Base-by-base conservation (phyloP, 2,113 vertebrate species). In the Polyodon spathula region DNA sequence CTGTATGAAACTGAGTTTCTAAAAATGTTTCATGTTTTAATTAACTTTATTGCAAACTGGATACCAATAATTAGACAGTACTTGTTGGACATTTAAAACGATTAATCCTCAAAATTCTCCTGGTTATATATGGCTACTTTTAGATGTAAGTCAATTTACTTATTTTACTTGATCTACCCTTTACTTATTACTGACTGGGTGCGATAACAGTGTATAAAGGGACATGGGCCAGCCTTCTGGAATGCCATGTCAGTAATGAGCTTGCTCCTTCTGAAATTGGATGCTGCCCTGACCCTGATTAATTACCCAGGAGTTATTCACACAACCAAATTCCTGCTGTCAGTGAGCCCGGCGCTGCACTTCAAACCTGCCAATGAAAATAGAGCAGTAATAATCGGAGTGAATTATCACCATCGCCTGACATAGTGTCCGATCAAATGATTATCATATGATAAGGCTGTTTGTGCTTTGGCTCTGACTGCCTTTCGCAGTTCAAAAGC, bases 281-380 rank as follows among this genome's bases (percentile, higher is more conserved):
- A 83, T 71, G 70, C 64, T 74, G 56, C 56, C 27, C 67, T 73
- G 68, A 64, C 75, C 72, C 63, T 71, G 74, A 78, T 82, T 79
- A 83, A 83, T 84, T 78, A 76, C 75, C 71, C 17, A 53, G 58
- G 65, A 75, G 68, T 69, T 78, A 68, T 78, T 81, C 74, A 50
- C 55, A 61, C 73, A 68, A 68, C 70, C 0, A 16, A 68, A 84
- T 81, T 73, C 69, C 70, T 74, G 54, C 67, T 78, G 68, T 75
- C 56, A 54, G 46, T 63, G 64, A 37, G 3, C 66, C 69, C 62
- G 60, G 56, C 0, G 27, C 72, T 73, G 52, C 67, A 59, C 67
- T 41, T 60, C 56, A 57, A 64, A 65, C 59, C 62, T 70, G 73
- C 65, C 75, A 73, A 54, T 64, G 66, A 73, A 76, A 77, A 63